Evolutionary conservation across 2,797 vertebrate genomes (phyloP).

Genomic region (Spinus olivaceus): DNA sequence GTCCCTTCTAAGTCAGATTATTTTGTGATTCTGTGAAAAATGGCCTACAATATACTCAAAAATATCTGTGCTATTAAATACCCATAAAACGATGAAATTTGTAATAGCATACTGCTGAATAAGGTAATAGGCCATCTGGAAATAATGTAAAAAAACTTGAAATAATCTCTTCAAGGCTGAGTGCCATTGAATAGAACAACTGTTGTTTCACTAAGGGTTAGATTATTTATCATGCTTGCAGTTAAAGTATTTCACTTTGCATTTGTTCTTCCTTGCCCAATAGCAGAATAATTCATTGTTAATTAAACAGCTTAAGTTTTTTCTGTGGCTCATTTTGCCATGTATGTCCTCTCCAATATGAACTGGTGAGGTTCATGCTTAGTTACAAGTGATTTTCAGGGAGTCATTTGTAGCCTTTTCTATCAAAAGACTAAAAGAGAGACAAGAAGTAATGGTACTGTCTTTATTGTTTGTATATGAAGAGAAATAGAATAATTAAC

Average conservation of each 20-base stretch:
- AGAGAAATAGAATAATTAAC: neutral
- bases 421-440: neutral
- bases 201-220: neutral
- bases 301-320: neutral
- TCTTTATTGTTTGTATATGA: neutral
- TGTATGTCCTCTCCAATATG: neutral
- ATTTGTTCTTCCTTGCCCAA: constrained; percentile 15
- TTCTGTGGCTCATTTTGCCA: neutral
- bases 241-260: neutral
- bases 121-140: neutral
- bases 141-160: neutral
- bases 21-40: neutral
- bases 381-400: neutral
- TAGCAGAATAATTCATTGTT: neutral
- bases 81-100: neutral
- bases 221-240: neutral
- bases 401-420: neutral
- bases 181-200: neutral
- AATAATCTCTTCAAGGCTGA: neutral
- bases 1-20: neutral
- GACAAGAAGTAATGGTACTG: neutral
- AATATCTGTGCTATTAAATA: neutral
- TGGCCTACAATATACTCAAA: neutral
- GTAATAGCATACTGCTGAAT: neutral
- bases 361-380: neutral